Conservation (phyloP, 2,888 invertebrate species). For the Mythimna loreyi region DNA sequence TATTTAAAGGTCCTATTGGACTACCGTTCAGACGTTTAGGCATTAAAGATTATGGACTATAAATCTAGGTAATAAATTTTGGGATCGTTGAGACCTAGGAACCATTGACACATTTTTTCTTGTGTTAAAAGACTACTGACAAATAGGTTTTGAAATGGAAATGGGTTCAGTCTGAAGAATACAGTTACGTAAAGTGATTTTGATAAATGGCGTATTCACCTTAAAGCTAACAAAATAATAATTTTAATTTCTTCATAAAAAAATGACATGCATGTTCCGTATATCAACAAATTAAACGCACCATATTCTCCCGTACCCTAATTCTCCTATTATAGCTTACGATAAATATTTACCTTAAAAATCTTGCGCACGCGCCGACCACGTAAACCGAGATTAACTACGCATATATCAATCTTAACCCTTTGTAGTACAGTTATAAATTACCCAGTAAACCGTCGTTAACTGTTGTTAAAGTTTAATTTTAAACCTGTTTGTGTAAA, state of each 20-base stretch:
- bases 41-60: constrained; percentile 30
- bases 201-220: too few species aligned
- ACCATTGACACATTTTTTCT: constrained; percentile 1
- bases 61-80: constrained; percentile 38
- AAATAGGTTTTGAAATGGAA: not conserved
- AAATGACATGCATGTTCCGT: not conserved
- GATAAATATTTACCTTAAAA: constrained; percentile 56
- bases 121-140: not conserved
- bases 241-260: too few species aligned
- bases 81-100: constrained; percentile 1
- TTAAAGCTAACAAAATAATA: too few species aligned
- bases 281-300: constrained; percentile 5
- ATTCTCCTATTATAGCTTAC: constrained; percentile 51
- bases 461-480: constrained; percentile 56
- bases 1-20: constrained; percentile 12
- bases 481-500: constrained; percentile 60
- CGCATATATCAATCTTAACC: constrained; percentile 60
- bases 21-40: constrained; percentile 7
- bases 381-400: constrained; percentile 62
- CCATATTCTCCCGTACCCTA: constrained; percentile 37
- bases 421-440: constrained; percentile 64
- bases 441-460: constrained; percentile 55
- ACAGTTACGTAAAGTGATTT: too few species aligned
- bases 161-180: too few species aligned
- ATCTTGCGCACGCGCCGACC: constrained; percentile 49